Evolutionary conservation across 1,140 invertebrate species (phyloP).

Genomic region (Pogonognathellus flavescens): DNA sequence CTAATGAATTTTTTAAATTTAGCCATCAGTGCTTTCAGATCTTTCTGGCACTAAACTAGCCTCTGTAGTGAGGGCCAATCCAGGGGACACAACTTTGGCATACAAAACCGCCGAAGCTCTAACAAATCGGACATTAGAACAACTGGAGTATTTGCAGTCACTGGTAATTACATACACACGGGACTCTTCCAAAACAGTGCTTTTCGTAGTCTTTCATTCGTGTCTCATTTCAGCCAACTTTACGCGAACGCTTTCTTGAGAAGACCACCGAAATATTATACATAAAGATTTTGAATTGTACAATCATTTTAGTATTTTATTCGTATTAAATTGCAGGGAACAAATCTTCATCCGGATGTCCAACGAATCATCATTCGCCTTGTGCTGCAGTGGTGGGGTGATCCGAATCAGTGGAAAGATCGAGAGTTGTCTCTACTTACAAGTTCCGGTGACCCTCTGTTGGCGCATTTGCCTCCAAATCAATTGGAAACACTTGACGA

Average conservation of each 20-base stretch:
- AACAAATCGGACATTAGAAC: slow-evolving; percentile 49
- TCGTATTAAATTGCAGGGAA: slow-evolving; percentile 43
- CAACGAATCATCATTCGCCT: slow-evolving; percentile 52
- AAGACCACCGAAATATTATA: too few relatives aligned
- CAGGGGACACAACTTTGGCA: slow-evolving; percentile 54
- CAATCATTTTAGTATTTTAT: not conserved
- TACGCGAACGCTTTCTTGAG: too few relatives aligned
- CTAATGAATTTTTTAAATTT: not conserved
- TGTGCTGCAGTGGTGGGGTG: slow-evolving; percentile 59
- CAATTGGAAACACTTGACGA: slow-evolving; percentile 55
- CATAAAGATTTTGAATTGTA: not conserved
- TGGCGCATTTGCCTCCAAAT: slow-evolving; percentile 53
- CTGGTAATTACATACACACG: slow-evolving; percentile 42
- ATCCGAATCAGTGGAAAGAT: slow-evolving; percentile 58
- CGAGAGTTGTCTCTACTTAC: slow-evolving; percentile 54
- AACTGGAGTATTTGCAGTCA: slow-evolving; percentile 58
- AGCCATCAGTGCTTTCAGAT: slow-evolving; percentile 12
- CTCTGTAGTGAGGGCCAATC: slow-evolving; percentile 48
- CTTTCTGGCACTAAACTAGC: slow-evolving; percentile 54
- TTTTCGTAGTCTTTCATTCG: too few relatives aligned
- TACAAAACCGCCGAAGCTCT: slow-evolving; percentile 52
- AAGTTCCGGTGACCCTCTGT: slow-evolving; percentile 50
- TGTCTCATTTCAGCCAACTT: too few relatives aligned
- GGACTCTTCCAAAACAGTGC: too few relatives aligned
- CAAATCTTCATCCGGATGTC: slow-evolving; percentile 56